These are phyloP conservation scores for Drosophila limbata DNA, from an alignment of 2,888 invertebrate genomes.

Conservation along the genomic window DNA sequence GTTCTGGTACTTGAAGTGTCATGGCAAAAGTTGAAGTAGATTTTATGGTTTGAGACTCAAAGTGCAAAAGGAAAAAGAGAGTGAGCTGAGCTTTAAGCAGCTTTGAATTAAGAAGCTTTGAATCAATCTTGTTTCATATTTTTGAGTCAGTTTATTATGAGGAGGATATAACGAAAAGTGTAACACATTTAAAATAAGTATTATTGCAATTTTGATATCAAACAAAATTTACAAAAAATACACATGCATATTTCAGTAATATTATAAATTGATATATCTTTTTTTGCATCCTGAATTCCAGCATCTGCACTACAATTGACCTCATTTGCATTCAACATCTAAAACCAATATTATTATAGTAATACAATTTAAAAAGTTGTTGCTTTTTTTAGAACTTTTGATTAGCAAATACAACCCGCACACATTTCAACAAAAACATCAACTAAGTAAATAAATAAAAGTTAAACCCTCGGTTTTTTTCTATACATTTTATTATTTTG, in stretches of 20 bases:
- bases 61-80: neutral
- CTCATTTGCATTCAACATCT: conserved; percentile 21
- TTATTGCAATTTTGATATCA: no score
- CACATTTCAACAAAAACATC: conserved; percentile 4
- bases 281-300: neutral
- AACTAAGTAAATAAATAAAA: conserved; percentile 25
- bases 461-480: conserved; percentile 23
- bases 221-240: no score
- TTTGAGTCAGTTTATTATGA: neutral
- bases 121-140: conserved; percentile 1
- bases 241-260: neutral
- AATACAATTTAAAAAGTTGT: conserved; percentile 5
- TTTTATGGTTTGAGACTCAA: conserved; percentile 22
- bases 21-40: conserved; percentile 42
- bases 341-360: neutral
- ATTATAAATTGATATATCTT: neutral
- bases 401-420: conserved; percentile 20
- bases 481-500: neutral
- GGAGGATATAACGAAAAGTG: neutral
- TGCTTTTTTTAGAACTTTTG: conserved; percentile 3
- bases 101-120: conserved; percentile 5
- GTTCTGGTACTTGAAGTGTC: conserved; percentile 48
- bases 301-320: conserved; percentile 3
- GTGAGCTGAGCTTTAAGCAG: conserved; percentile 1
- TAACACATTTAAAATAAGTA: no score